These are phyloP conservation scores for Epirrita christyi DNA, from an alignment of 2,888 invertebrate genomes.

Conservation along the genomic window DNA sequence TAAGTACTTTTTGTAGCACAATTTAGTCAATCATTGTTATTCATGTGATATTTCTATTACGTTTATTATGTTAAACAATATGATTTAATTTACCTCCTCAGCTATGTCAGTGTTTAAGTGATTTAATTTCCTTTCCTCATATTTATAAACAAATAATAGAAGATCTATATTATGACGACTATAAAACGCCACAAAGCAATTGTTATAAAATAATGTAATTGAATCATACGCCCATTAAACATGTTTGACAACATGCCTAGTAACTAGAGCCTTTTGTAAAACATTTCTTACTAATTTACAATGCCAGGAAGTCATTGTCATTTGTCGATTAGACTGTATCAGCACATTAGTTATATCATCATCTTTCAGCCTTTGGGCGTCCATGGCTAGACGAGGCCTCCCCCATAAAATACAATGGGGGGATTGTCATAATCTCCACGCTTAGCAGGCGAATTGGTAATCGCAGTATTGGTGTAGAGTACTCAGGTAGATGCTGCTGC, in stretches of 20 bases:
- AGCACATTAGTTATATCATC: too few relatives aligned
- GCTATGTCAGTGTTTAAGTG: constrained; percentile 11
- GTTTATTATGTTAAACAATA: neutral
- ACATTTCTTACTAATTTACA: constrained; percentile 48
- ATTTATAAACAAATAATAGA: neutral
- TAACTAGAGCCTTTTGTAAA: constrained; percentile 50
- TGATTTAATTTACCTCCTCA: constrained; percentile 8
- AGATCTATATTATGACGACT: neutral
- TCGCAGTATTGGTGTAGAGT: too few relatives aligned
- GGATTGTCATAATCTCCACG: too few relatives aligned
- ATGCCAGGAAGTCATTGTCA: constrained; percentile 62
- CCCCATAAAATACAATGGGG: too few relatives aligned
- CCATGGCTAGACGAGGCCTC: too few relatives aligned
- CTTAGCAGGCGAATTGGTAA: too few relatives aligned
- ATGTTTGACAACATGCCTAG: constrained; percentile 37
- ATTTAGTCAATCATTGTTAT: neutral
- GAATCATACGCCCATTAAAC: constrained; percentile 24
- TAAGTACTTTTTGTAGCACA: too few relatives aligned
- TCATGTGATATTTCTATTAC: neutral
- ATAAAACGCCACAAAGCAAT: constrained; percentile 4
- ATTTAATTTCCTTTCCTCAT: neutral
- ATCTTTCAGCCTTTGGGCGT: too few relatives aligned
- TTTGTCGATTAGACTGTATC: constrained; percentile 53
- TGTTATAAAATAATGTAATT: constrained; percentile 14
- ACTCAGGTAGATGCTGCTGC: too few relatives aligned